Evolutionary conservation across 1,140 invertebrate species (phyloP), one percentile per base, ranked within the genome.

Genomic region (Phortica variegata): DNA sequence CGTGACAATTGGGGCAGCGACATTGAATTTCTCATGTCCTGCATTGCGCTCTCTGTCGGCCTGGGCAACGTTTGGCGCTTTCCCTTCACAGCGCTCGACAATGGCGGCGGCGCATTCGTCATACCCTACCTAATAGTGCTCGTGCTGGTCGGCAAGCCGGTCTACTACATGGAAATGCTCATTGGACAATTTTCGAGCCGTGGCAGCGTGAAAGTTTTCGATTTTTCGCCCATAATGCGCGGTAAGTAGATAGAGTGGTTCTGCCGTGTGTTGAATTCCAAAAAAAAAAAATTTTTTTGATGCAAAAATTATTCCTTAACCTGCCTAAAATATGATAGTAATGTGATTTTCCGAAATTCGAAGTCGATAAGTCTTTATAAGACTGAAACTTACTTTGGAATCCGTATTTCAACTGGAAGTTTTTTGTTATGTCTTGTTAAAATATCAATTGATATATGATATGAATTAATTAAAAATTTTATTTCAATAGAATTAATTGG

Each of bases 21-120:
- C 52, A 72, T 91, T 2, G 91, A 95, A 69, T 95, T 95, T 69
- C 78, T 95, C 1, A 87, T 95, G 79, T 92, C 91, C 2, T 91
- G 90, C 69, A 89, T 95, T 43, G 87, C 90, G n/a, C 87, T 93
- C 50, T 92, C 91, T 5, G 89, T 95, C 4, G 91, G 91, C 0
- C 80, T 95, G n/a, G 92, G 92, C 16, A 76, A 76, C 29, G 70
- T 76, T 17, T 76, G 72, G 74, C 47, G 73, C 15, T 95, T 95
- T 77, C 91, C 91, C 0, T 93, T 91, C 61, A 83, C 87, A 0
- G 89, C 88, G 2, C 87, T 90, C 62, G 83, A 89, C 49, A 91
- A 93, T 63, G 90, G 90, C 10, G 90, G 90, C 10, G 74, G 74
- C 0, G 74, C 74, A 0, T 93, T 93, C 72, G 79, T 93, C 0